Conservation (phyloP, 2,113 vertebrate genomes). For the Prionailurus bengalensis region DNA sequence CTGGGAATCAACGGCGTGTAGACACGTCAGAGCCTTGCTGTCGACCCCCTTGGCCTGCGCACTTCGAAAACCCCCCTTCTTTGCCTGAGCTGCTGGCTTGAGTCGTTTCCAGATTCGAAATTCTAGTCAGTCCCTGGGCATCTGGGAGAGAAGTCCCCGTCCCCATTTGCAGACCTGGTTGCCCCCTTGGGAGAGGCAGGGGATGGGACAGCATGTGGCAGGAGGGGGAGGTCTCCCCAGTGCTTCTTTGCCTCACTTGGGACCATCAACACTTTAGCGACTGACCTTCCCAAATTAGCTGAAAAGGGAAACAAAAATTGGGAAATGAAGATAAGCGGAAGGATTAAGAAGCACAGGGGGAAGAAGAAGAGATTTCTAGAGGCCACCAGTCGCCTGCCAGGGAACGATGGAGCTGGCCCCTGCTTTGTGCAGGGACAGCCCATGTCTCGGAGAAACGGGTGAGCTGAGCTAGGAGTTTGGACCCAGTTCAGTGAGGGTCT, state of each 20-base stretch:
- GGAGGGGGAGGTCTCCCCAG: background rate
- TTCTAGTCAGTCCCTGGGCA: background rate
- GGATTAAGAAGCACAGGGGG: background rate
- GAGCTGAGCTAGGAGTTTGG: conserved; percentile 6
- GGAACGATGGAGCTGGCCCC: background rate
- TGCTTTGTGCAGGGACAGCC: background rate
- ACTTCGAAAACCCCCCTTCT: conserved; percentile 14
- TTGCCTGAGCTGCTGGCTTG: background rate
- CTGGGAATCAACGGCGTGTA: conserved; percentile 18
- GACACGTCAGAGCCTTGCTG: background rate
- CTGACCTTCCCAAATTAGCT: conserved; percentile 2
- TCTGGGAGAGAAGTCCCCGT: background rate
- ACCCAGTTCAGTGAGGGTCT: conserved; percentile 58
- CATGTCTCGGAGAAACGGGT: conserved; percentile 58
- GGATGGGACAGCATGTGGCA: fast-evolving
- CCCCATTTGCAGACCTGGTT: background rate
- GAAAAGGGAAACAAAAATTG: background rate
- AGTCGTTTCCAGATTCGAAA: conserved; percentile 1
- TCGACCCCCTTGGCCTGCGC: background rate
- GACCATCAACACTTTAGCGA: background rate
- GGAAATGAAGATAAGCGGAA: background rate
- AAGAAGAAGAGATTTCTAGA: background rate
- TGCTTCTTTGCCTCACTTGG: background rate
- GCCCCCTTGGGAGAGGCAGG: background rate
- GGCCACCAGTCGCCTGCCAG: background rate